Base-by-base conservation (phyloP, 2,888 invertebrate species). In the Cephus sareptanus region DNA sequence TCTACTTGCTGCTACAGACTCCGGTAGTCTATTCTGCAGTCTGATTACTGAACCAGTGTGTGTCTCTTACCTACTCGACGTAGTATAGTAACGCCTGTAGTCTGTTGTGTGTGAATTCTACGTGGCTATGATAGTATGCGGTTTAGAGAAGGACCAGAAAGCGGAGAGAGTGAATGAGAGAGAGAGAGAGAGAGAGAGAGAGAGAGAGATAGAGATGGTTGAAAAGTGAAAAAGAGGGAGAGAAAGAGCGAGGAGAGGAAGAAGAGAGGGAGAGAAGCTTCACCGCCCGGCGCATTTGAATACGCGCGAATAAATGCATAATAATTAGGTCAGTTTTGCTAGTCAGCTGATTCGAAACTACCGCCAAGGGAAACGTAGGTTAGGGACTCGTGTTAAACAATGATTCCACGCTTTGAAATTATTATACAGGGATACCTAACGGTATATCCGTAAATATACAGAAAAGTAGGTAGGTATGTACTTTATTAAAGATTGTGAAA, bases 241-340 rank as follows among this genome's bases (percentile, higher is more conserved):
- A 79, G 77, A 76, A 80, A 79, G 85, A 82, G 81, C 84, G 83
- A 82, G 56, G 79, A 83, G 82, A 81, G 82, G 31, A 71, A 30
- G 33, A 37, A 76, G 75, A 70, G 75, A 56, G 71, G 40, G 35
- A 76, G 40, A 75, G 85, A 84, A 84, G 83, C 83, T 81, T 81
- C 84, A 84, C 87, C 86, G 88, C 88, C 82, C 85, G 86, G 88
- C 89, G 90, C 90, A 91, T 91, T 91, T 91, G 90, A 91, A 91
- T 91, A 91, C 91, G 89, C 89, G 90, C 87, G 91, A 91, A 91
- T 91, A 91, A 91, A 91, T 91, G 90, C 91, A 91, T 91, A 91
- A 91, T 91, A 91, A 91, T 91, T 91, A 91, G 91, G 91, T 91
- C 91, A 91, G 89, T 90, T 91, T 91, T 90, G 87, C 89, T 89